These are phyloP conservation scores for Cremastinae sp. DNA, from an alignment of 2,888 invertebrate species.

Conservation along the genomic window DNA sequence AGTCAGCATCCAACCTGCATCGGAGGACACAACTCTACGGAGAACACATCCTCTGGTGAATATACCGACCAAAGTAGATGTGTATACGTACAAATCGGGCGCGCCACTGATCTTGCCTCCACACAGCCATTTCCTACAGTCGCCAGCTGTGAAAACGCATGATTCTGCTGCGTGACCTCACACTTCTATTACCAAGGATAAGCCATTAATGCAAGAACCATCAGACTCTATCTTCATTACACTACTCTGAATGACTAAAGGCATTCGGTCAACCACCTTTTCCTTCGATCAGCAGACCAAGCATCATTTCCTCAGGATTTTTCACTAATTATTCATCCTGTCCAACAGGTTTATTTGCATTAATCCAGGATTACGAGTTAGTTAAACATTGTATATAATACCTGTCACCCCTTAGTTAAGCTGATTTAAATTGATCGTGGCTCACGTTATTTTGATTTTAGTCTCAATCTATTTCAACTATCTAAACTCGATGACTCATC, in stretches of 20 bases:
- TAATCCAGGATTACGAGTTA: not conserved
- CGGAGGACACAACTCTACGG: constrained; percentile 28
- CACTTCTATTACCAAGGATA: constrained; percentile 42
- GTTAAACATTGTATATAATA: too few relatives aligned
- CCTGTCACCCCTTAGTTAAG: too few relatives aligned
- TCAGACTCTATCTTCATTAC: constrained; percentile 60
- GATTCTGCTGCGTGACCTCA: constrained; percentile 60
- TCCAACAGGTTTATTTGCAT: constrained; percentile 8
- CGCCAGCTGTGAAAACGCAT: constrained; percentile 69
- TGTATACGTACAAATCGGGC: constrained; percentile 36
- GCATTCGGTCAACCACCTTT: constrained; percentile 9
- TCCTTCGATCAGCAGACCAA: not conserved
- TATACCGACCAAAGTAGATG: constrained; percentile 36
- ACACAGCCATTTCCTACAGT: constrained; percentile 35
- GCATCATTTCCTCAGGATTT: constrained; percentile 15
- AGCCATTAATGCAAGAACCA: constrained; percentile 56
- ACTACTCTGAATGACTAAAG: constrained; percentile 45
- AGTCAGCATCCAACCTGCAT: constrained; percentile 37
- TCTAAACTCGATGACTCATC: too few relatives aligned
- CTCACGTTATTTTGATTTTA: too few relatives aligned
- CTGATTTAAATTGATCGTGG: too few relatives aligned
- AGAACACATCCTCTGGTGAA: constrained; percentile 42
- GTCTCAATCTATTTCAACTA: too few relatives aligned
- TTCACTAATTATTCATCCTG: constrained; percentile 5
- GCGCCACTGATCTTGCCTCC: constrained; percentile 2